Conservation (phyloP, 2,113 vertebrate genomes). For the Xyrauchen texanus region DNA sequence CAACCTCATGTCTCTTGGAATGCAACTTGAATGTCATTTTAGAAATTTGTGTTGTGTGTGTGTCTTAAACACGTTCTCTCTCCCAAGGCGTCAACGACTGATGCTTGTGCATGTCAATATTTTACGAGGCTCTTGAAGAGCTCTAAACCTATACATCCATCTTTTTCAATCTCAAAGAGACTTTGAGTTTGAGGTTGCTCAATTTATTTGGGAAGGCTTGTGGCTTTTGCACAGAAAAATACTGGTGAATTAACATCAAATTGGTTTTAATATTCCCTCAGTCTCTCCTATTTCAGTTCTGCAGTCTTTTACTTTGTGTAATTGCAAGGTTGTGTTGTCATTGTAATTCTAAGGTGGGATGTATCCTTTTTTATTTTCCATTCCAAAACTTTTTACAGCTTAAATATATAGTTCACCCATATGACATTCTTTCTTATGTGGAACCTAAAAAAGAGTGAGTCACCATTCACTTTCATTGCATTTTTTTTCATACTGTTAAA, state of each 20-base stretch:
- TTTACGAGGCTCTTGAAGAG: slow-evolving; percentile 5
- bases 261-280: too few relatives aligned
- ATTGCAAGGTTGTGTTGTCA: slow-evolving; percentile 6
- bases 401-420: too few relatives aligned
- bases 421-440: too few relatives aligned
- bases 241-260: too few relatives aligned
- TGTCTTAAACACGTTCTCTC: too few relatives aligned
- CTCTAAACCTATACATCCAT: slow-evolving; percentile 22
- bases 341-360: background rate
- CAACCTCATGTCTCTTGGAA: background rate
- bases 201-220: slow-evolving; percentile 50
- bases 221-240: slow-evolving; percentile 38
- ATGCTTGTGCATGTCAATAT: slow-evolving; percentile 20
- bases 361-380: background rate
- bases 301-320: background rate
- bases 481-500: too few relatives aligned
- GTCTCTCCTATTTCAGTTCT: background rate
- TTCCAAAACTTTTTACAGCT: background rate
- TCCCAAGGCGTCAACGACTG: background rate
- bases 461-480: too few relatives aligned
- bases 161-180: slow-evolving; percentile 11
- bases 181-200: slow-evolving; percentile 34
- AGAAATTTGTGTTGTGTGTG: background rate
- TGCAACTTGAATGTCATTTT: background rate
- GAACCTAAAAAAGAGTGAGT: too few relatives aligned